Base-by-base conservation (phyloP, 2,113 vertebrate genomes). In the Monopterus albus region DNA sequence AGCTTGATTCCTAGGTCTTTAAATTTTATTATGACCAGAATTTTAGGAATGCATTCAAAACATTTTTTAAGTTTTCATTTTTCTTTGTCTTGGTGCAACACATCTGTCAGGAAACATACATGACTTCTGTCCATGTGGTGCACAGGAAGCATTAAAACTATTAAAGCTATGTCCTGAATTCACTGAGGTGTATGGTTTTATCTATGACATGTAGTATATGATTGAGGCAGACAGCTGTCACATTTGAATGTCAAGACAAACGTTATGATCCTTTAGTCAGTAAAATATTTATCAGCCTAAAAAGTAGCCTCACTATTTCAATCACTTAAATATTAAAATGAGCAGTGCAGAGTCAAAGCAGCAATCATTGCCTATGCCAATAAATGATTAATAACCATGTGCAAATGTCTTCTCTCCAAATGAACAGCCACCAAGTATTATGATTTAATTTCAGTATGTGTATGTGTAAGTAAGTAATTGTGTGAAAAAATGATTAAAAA, bases 1-100 rank as follows among this genome's bases (percentile, higher is more conserved):
- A n/a, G n/a, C n/a, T n/a, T 76, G 67, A 80, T 75, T 67, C 56
- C 39, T 39, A 46, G 13, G 69, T 73, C 40, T 80, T 77, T 52
- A 70, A 61, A 59, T 70, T 49, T 18, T 9, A 55, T 7, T 76
- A 72, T 76, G 53, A 60, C 40, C 47, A 43, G 15, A 73, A 53
- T 21, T 68, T 72, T 53, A 33, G 43, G 39, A 58, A 68, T 56
- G 57, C 52, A 79, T 63, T 68, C 43, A 49, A 52, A 72, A 49
- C 40, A n/a, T 18, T 43, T 36, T 55, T 40, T 7, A n/a, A 15
- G 13, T 38, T 38, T 39, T 64, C 3, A 38, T 50, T 50, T 9
- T 11, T 20, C 18, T n/a, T 3, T 45, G 43, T 11, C 69, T 28
- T 50, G 36, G 15, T 33, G 39, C 9, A 31, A 7, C 29, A 31